A percentile compares a stretch with the other conserved stretches of the same genome.
phyloP scores from a whole-genome alignment of 1,140 invertebrate genomes.

The Caenorhabditis brenneri region DNA sequence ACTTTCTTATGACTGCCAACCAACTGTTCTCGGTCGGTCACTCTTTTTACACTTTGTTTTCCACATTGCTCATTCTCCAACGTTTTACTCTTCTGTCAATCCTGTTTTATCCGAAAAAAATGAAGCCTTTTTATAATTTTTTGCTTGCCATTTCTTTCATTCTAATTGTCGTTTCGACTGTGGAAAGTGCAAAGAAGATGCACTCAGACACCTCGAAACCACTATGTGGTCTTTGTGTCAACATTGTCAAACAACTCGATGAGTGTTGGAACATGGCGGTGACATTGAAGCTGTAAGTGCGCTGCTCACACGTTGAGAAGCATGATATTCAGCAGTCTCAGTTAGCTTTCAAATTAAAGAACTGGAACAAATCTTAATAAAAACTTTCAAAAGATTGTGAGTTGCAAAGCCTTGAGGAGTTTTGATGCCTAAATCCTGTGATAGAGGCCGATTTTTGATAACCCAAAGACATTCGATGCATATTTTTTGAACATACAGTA shows the following conservation, averaged over 20 bases:
- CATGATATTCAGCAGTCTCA: background rate
- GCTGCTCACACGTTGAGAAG: background rate
- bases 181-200: background rate
- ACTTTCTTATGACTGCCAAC: background rate
- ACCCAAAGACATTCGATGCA: too few relatives aligned
- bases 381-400: background rate
- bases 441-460: too few relatives aligned
- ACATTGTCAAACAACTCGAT: conserved; percentile 17
- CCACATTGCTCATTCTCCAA: background rate
- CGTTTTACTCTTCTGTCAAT: too few relatives aligned
- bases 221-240: conserved; percentile 15
- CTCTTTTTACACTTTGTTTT: background rate
- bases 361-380: background rate
- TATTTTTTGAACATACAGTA: too few relatives aligned
- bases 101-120: background rate
- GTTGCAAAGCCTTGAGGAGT: too few relatives aligned
- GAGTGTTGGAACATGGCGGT: conserved; percentile 16
- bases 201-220: conserved; percentile 10
- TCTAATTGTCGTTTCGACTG: background rate
- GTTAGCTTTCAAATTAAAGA: too few relatives aligned
- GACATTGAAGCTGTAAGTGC: conserved; percentile 15
- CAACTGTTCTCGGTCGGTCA: conserved; percentile 10
- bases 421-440: background rate
- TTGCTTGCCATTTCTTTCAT: background rate
- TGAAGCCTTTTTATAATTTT: background rate